These are phyloP conservation scores for Acipenser transmontanus DNA, from an alignment of 2,797 vertebrate genomes.

Conservation along the genomic window DNA sequence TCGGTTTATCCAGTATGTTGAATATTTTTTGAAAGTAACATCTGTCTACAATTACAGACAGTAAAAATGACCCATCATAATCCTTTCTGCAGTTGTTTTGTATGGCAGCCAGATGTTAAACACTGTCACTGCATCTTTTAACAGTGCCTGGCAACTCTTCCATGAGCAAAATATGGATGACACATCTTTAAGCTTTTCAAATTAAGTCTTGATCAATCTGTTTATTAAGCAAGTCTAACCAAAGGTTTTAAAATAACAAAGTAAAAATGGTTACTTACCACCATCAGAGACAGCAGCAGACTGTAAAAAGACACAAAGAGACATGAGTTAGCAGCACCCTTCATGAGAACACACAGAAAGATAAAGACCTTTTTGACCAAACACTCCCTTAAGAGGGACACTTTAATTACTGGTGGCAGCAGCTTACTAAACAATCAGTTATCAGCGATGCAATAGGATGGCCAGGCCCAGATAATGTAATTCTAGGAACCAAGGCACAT, in stretches of 20 bases:
- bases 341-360: slow-evolving; percentile 24
- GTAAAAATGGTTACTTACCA: slow-evolving; percentile 51
- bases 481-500: slow-evolving; percentile 22
- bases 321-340: slow-evolving; percentile 46
- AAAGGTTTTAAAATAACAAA: slow-evolving; percentile 15
- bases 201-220: no score
- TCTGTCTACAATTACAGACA: no score
- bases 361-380: background rate
- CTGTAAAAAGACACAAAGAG: slow-evolving; percentile 60
- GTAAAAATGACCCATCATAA: no score
- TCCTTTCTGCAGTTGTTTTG: no score
- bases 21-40: no score
- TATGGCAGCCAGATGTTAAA: no score
- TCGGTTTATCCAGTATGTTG: no score
- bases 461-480: slow-evolving; percentile 16
- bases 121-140: no score
- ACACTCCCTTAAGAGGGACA: background rate
- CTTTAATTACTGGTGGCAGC: background rate
- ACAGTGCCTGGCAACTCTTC: no score
- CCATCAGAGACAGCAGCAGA: slow-evolving; percentile 69
- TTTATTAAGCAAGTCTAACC: no score
- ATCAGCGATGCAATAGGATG: slow-evolving; percentile 10
- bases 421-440: background rate
- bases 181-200: no score
- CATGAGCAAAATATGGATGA: no score